Conservation (phyloP, 2,888 invertebrate species). For the Tenthredo distinguenda region DNA sequence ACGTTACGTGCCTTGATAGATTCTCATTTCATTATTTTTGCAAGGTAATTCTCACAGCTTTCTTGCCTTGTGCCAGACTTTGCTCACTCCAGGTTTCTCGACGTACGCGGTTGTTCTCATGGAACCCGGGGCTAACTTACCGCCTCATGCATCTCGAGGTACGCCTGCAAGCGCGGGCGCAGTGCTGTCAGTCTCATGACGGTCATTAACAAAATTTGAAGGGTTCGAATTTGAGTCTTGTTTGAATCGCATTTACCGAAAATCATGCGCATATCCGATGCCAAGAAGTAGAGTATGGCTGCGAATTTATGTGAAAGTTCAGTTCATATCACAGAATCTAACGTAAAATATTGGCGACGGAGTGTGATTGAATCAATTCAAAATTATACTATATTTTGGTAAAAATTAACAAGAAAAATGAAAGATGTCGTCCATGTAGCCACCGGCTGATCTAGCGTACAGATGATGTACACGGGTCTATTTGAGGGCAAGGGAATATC, state of each 20-base stretch:
- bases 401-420: background rate
- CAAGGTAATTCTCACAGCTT: background rate
- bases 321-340: background rate
- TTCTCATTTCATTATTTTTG: background rate
- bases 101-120: background rate
- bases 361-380: background rate
- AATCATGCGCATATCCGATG: background rate
- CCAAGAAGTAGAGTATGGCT: background rate
- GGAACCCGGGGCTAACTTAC: background rate
- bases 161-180: background rate
- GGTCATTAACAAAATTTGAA: background rate
- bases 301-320: background rate
- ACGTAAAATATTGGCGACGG: background rate
- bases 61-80: background rate
- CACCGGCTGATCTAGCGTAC: background rate
- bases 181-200: background rate
- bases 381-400: background rate
- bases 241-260: background rate
- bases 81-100: background rate
- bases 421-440: background rate
- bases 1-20: background rate
- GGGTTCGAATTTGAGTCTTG: background rate
- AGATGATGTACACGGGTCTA: background rate
- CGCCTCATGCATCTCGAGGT: background rate
- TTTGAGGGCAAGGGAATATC: slow-evolving; percentile 29